Percentiles rank a stretch among this genome's conserved stretches.
These are phyloP conservation scores for Listrodromus nycthemerus DNA, from an alignment of 2,888 invertebrate species.

Conservation along the genomic window DNA sequence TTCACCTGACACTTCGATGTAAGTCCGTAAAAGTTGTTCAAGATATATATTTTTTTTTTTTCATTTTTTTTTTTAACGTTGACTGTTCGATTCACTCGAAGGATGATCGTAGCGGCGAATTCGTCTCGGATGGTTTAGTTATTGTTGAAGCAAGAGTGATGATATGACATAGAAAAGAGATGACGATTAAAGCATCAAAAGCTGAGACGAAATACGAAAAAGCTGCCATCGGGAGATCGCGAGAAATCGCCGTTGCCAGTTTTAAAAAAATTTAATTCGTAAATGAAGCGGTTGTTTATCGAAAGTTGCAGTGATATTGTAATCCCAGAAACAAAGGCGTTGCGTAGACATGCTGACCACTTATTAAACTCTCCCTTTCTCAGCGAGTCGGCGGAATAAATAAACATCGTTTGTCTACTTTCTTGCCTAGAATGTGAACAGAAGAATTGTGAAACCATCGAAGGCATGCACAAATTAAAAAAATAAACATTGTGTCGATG, in stretches of 20 bases:
- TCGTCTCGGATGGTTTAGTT: background rate
- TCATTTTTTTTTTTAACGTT: conserved; percentile 5
- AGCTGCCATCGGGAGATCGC: conserved; percentile 38
- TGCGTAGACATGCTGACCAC: conserved; percentile 81
- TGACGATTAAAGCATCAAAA: conserved; percentile 28
- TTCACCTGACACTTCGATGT: conserved; percentile 51
- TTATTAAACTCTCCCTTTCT: conserved; percentile 75
- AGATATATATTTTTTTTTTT: conserved; percentile 17
- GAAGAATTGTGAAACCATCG: conserved; percentile 75
- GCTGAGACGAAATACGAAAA: conserved; percentile 14
- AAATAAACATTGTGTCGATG: background rate
- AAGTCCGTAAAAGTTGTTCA: conserved; percentile 25
- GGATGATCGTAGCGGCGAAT: background rate
- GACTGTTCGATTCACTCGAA: conserved; percentile 9
- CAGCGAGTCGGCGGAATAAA: conserved; percentile 76
- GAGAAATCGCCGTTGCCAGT: background rate
- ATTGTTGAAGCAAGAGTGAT: conserved; percentile 3
- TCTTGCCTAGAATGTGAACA: conserved; percentile 82
- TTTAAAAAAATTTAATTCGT: no score
- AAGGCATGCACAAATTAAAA: conserved; percentile 76
- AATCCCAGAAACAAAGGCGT: conserved; percentile 70
- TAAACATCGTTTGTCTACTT: conserved; percentile 79
- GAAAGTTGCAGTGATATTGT: conserved; percentile 31
- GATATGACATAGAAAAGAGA: background rate
- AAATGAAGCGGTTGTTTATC: conserved; percentile 31